Percentiles rank a stretch among this genome's conserved stretches.
Conservation (phyloP, 2,113 vertebrate species). For the Colinus virginianus region DNA sequence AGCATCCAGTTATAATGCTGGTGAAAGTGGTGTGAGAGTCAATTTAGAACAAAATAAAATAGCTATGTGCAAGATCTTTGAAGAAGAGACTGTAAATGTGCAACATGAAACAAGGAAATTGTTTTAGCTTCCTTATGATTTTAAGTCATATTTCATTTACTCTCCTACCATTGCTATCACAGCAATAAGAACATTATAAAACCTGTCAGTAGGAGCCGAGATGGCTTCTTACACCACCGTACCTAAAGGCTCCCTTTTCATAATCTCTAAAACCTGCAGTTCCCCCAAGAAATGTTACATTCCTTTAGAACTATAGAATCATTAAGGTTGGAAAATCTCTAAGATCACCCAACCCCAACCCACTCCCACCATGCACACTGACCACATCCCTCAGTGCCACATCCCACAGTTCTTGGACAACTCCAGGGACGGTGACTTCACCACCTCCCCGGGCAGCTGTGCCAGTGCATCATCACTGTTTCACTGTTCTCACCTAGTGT, state of each 20-base stretch:
- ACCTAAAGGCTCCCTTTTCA: not conserved
- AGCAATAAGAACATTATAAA: not conserved
- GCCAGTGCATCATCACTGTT: too few relatives aligned
- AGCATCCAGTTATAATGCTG: not conserved
- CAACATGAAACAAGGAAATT: not conserved
- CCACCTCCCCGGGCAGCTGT: too few relatives aligned
- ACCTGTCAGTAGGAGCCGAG: not conserved
- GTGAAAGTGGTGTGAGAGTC: constrained; percentile 17
- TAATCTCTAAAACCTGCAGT: not conserved
- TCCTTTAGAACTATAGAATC: not conserved
- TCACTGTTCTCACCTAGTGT: too few relatives aligned
- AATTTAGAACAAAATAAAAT: constrained; percentile 21
- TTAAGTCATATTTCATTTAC: not conserved
- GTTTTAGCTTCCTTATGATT: not conserved
- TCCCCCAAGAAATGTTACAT: not conserved
- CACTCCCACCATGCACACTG: too few relatives aligned
- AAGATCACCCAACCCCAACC: too few relatives aligned
- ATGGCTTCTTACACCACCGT: not conserved
- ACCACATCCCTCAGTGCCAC: too few relatives aligned
- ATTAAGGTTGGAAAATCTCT: too few relatives aligned
- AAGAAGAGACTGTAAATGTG: not conserved
- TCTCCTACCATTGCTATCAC: not conserved
- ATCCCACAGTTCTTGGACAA: too few relatives aligned
- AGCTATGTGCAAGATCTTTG: not conserved
- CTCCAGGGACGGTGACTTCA: too few relatives aligned